phyloP scores from a whole-genome alignment of 2,113 vertebrate species.

The Xiphorhynchus elegans region DNA sequence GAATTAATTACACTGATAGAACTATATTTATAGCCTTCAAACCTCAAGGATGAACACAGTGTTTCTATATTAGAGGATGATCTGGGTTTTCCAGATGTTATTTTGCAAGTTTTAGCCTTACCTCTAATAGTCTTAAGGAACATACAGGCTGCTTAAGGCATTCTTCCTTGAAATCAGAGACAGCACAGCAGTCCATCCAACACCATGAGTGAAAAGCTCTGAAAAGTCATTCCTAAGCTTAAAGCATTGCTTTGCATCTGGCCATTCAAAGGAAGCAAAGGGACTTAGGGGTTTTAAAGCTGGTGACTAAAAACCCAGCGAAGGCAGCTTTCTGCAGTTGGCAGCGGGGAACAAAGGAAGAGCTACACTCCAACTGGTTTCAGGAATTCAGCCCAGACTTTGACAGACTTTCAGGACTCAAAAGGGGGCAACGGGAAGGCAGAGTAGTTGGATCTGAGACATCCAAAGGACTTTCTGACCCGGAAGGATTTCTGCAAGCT shows the following conservation, averaged over 20 bases:
- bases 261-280: slow-evolving; percentile 49
- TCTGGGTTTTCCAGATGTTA: background rate
- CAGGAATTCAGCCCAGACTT: slow-evolving; percentile 65
- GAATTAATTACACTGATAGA: slow-evolving; percentile 12
- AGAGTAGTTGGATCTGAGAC: slow-evolving; percentile 11
- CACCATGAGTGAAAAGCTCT: slow-evolving; percentile 16
- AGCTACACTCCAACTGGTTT: slow-evolving; percentile 61
- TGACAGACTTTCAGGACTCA: slow-evolving; percentile 49
- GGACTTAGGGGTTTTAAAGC: slow-evolving; percentile 56
- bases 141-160: slow-evolving; percentile 35
- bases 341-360: slow-evolving; percentile 61
- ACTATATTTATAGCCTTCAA: background rate
- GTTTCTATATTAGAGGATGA: background rate
- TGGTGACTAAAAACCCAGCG: slow-evolving; percentile 21
- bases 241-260: slow-evolving; percentile 43
- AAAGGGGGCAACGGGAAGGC: slow-evolving; percentile 47
- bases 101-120: slow-evolving; percentile 47
- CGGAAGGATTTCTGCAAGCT: slow-evolving; percentile 59
- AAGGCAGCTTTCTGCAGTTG: slow-evolving; percentile 40
- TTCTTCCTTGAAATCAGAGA: slow-evolving; percentile 59
- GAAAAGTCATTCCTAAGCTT: slow-evolving; percentile 46
- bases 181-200: slow-evolving; percentile 19
- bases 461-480: slow-evolving; percentile 60
- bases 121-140: slow-evolving; percentile 13
- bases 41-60: background rate